A percentile compares a stretch with the other conserved stretches of the same genome.
Conservation (phyloP, 2,113 vertebrate species). For the Rhinoptilus africanus region DNA sequence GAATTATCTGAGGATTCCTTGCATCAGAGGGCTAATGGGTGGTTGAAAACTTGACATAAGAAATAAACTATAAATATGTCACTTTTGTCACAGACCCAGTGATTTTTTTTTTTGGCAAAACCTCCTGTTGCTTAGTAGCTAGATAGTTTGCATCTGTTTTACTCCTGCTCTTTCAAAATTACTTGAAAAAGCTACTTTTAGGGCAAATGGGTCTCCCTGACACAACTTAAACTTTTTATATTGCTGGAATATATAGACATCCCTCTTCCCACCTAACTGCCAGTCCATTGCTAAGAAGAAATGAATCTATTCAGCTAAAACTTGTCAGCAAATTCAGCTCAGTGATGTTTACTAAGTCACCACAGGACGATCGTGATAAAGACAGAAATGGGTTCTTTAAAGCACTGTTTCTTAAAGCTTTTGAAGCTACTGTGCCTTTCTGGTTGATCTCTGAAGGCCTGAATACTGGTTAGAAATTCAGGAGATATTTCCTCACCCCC, state of each 20-base stretch:
- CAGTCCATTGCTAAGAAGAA: not conserved
- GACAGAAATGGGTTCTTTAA: not conserved
- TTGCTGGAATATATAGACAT: not conserved
- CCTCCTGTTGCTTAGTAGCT: constrained; percentile 19
- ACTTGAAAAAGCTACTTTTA: not conserved
- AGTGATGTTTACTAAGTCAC: not conserved
- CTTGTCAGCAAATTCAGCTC: not conserved
- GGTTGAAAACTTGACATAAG: not conserved
- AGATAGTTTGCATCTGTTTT: not conserved
- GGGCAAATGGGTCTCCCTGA: not conserved
- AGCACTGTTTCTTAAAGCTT: not conserved
- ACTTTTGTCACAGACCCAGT: not conserved
- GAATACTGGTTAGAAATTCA: not conserved
- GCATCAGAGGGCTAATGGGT: not conserved
- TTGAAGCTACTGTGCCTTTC: not conserved
- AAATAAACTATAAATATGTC: not conserved
- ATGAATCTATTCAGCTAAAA: not conserved
- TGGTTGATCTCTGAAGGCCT: not conserved
- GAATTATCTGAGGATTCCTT: not conserved
- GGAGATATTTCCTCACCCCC: not conserved
- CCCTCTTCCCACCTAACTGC: not conserved
- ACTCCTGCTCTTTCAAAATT: not conserved
- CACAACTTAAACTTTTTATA: not conserved
- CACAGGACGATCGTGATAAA: not conserved
- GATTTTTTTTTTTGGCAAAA: not conserved